Evolutionary conservation across 1,140 invertebrate genomes (phyloP), one percentile per base, ranked within the genome.

Genomic region (Ectropis grisescens): DNA sequence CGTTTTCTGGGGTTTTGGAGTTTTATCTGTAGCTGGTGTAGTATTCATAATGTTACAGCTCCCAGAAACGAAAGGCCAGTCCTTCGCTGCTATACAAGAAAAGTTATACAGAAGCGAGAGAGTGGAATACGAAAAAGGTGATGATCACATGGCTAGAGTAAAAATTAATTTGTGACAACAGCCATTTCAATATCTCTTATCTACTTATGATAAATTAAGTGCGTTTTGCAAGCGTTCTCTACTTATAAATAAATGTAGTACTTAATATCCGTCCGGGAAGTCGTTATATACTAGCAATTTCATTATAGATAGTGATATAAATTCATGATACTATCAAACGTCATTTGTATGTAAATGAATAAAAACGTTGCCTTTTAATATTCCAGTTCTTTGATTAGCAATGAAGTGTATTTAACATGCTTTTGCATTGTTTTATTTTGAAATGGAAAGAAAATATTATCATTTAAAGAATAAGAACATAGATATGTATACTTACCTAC

Each of bases 1-100:
- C 1, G 86, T 88, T 0, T 94, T 92, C 74, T 90, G 86, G 82
- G 65, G 90, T 9, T 96, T 96, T 62, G 84, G 89, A 0, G 71
- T 86, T 5, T 79, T 90, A 35, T 90, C 89, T 13, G 54, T 88
- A 0, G 41, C 86, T 2, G 85, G 89, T 26, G 64, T 89, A 0
- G 33, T 90, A 16, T 93, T 90, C 55, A 85, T 89, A 31, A 59
- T 88, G 16, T 62, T 86, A 3, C 82, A 85, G 33, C 82, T 94
- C 2, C 92, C 92, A 0, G 93, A 95, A 78, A 95, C 93, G 0
- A 94, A 94, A 69, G 91, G 90, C 1, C 91, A 91, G 59, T 88
- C 89, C 0, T 85, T 93, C 14, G 87, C 78, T 1, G 61, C 74
- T 14, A 83, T 83, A 49, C 82, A 83, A 42, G 69, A 79, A 29